phyloP scores from a whole-genome alignment of 1,140 invertebrate genomes.

The Sycophaga agraensis region DNA sequence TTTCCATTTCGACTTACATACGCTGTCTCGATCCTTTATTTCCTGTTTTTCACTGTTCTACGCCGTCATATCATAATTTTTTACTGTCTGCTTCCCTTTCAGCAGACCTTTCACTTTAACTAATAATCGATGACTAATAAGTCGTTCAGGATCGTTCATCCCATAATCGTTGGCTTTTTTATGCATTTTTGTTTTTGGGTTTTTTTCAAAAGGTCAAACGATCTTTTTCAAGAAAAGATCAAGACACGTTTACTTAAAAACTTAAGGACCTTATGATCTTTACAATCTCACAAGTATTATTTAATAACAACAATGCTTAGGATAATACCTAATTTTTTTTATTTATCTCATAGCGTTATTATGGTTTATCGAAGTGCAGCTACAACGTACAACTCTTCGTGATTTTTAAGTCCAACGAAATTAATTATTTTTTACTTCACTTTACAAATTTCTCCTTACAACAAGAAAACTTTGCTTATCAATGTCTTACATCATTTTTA shows the following conservation, averaged over 20 bases:
- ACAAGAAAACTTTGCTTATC: not conserved
- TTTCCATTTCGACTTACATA: constrained; percentile 43
- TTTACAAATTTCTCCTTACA: constrained; percentile 7
- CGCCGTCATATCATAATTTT: not conserved
- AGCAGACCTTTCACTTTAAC: not conserved
- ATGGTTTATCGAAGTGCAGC: not conserved
- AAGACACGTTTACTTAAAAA: too few relatives aligned
- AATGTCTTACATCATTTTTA: constrained; percentile 7
- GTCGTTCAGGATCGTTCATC: too few relatives aligned
- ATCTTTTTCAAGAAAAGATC: too few relatives aligned
- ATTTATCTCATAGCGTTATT: not conserved
- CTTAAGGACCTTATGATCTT: too few relatives aligned
- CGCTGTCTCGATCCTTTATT: constrained; percentile 29
- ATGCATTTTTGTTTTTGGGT: too few relatives aligned
- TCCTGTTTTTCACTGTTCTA: not conserved
- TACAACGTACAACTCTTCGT: too few relatives aligned
- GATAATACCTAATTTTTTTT: too few relatives aligned
- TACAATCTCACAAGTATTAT: too few relatives aligned
- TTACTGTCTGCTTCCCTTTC: constrained; percentile 21
- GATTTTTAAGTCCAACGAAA: not conserved
- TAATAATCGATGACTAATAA: too few relatives aligned
- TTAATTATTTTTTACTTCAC: not conserved
- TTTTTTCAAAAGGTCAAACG: too few relatives aligned
- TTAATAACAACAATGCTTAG: too few relatives aligned
- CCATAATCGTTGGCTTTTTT: too few relatives aligned